Conservation (phyloP, 1,140 invertebrate species). For the Conopomorpha cramerella region DNA sequence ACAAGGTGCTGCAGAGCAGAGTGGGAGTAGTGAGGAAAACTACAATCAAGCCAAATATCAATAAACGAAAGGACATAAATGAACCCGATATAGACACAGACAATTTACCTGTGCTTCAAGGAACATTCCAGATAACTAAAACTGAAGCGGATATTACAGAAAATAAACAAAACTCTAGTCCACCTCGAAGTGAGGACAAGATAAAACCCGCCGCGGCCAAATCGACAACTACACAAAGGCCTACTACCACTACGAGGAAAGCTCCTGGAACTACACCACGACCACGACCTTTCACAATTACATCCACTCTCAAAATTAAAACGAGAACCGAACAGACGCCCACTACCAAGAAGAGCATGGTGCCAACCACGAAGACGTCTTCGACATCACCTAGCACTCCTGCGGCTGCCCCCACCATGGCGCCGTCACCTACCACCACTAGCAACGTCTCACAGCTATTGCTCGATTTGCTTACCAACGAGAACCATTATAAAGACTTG, state of each 20-base stretch:
- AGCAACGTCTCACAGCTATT: slow-evolving; percentile 48
- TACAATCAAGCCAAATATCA: slow-evolving; percentile 43
- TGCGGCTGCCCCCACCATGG: slow-evolving; percentile 27
- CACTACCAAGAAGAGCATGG: slow-evolving; percentile 34
- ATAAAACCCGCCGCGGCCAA: slow-evolving; percentile 30
- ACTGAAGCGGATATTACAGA: slow-evolving; percentile 66
- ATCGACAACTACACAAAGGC: slow-evolving; percentile 40
- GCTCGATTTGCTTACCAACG: slow-evolving; percentile 37
- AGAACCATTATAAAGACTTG: slow-evolving; percentile 52
- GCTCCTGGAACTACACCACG: slow-evolving; percentile 24
- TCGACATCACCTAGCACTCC: slow-evolving; percentile 17
- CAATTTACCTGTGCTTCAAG: slow-evolving; percentile 62
- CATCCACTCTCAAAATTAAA: slow-evolving; percentile 48
- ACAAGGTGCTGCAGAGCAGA: slow-evolving; percentile 46
- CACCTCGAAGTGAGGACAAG: slow-evolving; percentile 34
- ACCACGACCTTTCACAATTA: slow-evolving; percentile 44
- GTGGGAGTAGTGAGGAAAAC: slow-evolving; percentile 59
- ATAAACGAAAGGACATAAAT: slow-evolving; percentile 43
- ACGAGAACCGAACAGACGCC: slow-evolving; percentile 27
- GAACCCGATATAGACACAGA: slow-evolving; percentile 60
- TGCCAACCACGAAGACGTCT: slow-evolving; percentile 13
- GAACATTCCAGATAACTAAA: slow-evolving; percentile 66
- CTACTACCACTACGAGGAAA: slow-evolving; percentile 27
- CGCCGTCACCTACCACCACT: slow-evolving; percentile 26
- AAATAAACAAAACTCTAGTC: slow-evolving; percentile 54